phyloP scores from a whole-genome alignment of 2,113 vertebrate genomes.

The Boulengeromyrus knoepffleri region DNA sequence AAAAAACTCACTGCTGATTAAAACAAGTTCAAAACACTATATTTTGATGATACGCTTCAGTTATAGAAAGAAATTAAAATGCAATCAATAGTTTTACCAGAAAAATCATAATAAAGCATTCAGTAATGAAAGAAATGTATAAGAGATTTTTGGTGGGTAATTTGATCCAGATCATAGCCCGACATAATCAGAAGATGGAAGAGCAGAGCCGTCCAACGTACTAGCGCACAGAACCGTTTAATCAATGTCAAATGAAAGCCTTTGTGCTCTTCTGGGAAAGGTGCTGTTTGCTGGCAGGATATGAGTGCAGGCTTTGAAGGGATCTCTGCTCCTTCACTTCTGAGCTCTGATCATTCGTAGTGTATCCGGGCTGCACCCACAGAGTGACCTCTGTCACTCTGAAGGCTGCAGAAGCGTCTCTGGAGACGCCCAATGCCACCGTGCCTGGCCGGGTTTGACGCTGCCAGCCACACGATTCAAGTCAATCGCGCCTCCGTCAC shows the following conservation, averaged over 20 bases:
- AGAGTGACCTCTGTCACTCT: neutral
- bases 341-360: neutral
- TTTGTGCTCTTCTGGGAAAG: neutral
- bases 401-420: neutral
- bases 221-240: constrained; percentile 2
- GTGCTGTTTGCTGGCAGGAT: neutral
- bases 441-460: neutral
- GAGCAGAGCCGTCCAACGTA: neutral
- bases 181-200: neutral
- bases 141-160: neutral
- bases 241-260: constrained; percentile 15
- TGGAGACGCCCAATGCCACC: neutral
- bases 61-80: neutral
- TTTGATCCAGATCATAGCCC: neutral
- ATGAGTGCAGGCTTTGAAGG: constrained; percentile 2
- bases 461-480: neutral
- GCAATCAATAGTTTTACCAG: neutral
- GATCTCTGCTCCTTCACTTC: neutral
- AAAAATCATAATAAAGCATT: neutral
- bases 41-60: neutral
- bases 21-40: neutral
- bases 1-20: neutral
- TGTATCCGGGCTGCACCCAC: neutral
- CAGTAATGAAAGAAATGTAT: neutral
- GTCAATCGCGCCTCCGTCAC: neutral